These are phyloP conservation scores for Mallotus villosus DNA, from an alignment of 2,797 vertebrate genomes.

Conservation along the genomic window DNA sequence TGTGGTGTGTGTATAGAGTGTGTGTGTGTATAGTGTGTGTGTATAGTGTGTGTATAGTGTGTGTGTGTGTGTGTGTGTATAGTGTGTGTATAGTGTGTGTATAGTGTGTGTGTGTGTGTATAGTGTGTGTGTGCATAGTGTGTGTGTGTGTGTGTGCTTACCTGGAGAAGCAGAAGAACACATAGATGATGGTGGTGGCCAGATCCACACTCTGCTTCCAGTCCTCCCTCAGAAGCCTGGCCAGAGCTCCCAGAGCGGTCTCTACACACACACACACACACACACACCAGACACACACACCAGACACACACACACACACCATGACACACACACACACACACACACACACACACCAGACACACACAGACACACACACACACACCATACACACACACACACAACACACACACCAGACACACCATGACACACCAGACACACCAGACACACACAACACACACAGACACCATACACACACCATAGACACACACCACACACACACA, in stretches of 20 bases:
- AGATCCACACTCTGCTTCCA: constrained; percentile 94
- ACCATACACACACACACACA: neutral
- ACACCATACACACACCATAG: too few relatives aligned
- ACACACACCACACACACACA: too few relatives aligned
- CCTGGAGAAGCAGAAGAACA: constrained; percentile 74
- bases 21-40: too few relatives aligned
- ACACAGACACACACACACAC: neutral
- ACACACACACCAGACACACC: too few relatives aligned
- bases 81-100: neutral
- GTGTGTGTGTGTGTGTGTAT: neutral
- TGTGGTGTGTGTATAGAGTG: neutral
- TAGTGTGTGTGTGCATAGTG: constrained; percentile 11
- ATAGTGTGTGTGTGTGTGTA: constrained; percentile 2
- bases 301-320: too few relatives aligned
- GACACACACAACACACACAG: too few relatives aligned
- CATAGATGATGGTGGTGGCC: constrained; percentile 87
- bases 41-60: too few relatives aligned
- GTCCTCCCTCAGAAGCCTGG: constrained; percentile 89
- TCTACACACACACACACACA: constrained; percentile 64
- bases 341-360: too few relatives aligned
- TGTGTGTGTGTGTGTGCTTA: constrained; percentile 31
- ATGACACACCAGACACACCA: too few relatives aligned
- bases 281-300: too few relatives aligned
- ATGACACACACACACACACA: neutral
- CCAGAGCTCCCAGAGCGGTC: constrained; percentile 84